Evolutionary conservation across 2,797 vertebrate genomes (phyloP), one percentile per base, ranked within the genome.

Genomic region (Spea hammondii): DNA sequence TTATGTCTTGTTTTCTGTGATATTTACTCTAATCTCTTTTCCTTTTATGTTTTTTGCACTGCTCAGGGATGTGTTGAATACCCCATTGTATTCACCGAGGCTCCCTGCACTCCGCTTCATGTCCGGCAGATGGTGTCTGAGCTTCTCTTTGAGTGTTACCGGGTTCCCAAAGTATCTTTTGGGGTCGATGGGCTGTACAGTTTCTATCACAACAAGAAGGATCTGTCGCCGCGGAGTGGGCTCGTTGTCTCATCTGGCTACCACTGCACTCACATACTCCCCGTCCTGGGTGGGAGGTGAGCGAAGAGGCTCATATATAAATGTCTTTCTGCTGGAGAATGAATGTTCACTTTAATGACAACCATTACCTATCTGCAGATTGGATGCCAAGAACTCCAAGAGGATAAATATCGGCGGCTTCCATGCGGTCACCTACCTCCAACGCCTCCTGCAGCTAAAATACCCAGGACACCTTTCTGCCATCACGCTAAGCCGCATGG

Each of bases 51-150:
- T 32, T 32, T 8, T 74, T 14, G 68, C 14, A 5, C 53, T 44
- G 7, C 79, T 76, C 84, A 99, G 97, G 93, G 93, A 48, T 91
- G 90, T 10, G 95, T 99, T 47, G 93, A 94, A 10, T 95, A 99
- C 67, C 96, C 97, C 4, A n/a, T 99, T 8, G 94, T 99, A 73
- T 84, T 99, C 80, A 98, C 97, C 0, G 97, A 99, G 89, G 94
- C 97, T 0, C 93, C 96, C 46, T 98, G 95, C 84, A 99, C 96
- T 87, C 97, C 96, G 0, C 90, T 98, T 3, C 96, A 98, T 88
- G 96, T 96, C 0, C 91, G 97, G 1, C 96, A 98, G 86, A 98
- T 98, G 96, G 96, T 99, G 95, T 98, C 97, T 0, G 97, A 99
- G 87, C 87, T 99, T 44, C 91, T 99, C 53, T 98, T 99, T 0